These are phyloP conservation scores for Chironomus tentans DNA, from an alignment of 2,888 invertebrate species.

Conservation along the genomic window DNA sequence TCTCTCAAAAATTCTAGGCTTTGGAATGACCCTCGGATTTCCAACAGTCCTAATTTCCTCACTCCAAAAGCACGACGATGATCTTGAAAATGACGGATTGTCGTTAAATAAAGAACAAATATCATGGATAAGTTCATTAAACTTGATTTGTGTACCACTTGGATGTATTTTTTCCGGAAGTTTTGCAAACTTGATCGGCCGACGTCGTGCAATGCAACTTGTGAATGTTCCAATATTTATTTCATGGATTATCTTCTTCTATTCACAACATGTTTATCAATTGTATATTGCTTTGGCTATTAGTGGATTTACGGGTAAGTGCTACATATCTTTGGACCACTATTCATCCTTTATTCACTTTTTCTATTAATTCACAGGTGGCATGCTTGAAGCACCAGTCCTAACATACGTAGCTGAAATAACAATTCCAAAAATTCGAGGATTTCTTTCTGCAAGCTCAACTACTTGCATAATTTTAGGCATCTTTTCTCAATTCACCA, in stretches of 20 bases:
- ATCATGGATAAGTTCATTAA: conserved; percentile 78
- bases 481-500: conserved; percentile 63
- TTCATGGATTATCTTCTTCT: conserved; percentile 67
- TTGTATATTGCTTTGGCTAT: conserved; percentile 61
- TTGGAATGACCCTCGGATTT: conserved; percentile 73
- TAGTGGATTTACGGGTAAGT: conserved; percentile 58
- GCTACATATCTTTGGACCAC: not conserved
- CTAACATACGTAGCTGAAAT: conserved; percentile 78
- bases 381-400: conserved; percentile 41
- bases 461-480: conserved; percentile 67
- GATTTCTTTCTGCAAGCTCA: conserved; percentile 63
- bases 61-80: conserved; percentile 33
- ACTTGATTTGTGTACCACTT: conserved; percentile 67
- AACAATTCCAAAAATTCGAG: conserved; percentile 68
- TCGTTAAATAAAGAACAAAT: conserved; percentile 52
- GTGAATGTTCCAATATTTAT: conserved; percentile 64
- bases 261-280: conserved; percentile 51
- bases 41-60: conserved; percentile 73
- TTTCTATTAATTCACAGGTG: not conserved
- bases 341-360: too few relatives aligned
- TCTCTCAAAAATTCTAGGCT: conserved; percentile 42
- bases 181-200: conserved; percentile 60
- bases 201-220: conserved; percentile 65
- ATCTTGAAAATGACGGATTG: conserved; percentile 38
- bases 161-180: conserved; percentile 68